Base-by-base conservation (phyloP, 2,113 vertebrate species). In the Telmatochromis brichardi region DNA sequence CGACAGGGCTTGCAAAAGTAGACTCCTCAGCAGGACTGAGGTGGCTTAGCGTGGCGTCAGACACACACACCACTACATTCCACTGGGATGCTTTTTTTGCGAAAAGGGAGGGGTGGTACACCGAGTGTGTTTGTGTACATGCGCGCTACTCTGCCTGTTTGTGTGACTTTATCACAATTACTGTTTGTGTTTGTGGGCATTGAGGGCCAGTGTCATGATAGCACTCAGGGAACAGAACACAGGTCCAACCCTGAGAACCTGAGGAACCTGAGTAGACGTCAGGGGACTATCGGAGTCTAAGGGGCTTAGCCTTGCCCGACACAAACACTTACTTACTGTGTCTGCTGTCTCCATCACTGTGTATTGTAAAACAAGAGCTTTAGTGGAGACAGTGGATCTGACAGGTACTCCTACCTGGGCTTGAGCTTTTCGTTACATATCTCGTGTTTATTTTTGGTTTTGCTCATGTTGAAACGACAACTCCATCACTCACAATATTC, bases 11-110 rank as follows among this genome's bases (percentile, higher is more conserved):
- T 96, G 92, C 93, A 95, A 96, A 94, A 96, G 94, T 95, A 91
- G 92, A 92, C 92, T 95, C 93, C 96, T 96, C 95, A 96, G 94
- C 95, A 94, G 96, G 94, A 93, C 96, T 96, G 92, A 94, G 95
- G 92, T 93, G 96, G 96, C 96, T 97, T 97, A 97, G 88, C 80
- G 21, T 96, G 96, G 96, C 96, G 96, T 96, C 96, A 96, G 94
- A 94, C 93, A 76, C 90, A 90, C 92, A 94, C 94, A 94, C 93
- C 94, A 91, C 94, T 81, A 53, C 95, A 96, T 96, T 95, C 96
- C 94, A 92, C 83, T 87, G 83, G 89, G 93, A 95, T 94, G 94
- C 88, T 93, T 90, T 94, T 91, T 79, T 88, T 87, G 87, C 86
- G 89, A 85, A 84, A 82, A 91, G 90, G 89, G 90, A 89, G 85